Base-by-base conservation (phyloP, 2,888 invertebrate species). In the Rugalucina vietnamica region DNA sequence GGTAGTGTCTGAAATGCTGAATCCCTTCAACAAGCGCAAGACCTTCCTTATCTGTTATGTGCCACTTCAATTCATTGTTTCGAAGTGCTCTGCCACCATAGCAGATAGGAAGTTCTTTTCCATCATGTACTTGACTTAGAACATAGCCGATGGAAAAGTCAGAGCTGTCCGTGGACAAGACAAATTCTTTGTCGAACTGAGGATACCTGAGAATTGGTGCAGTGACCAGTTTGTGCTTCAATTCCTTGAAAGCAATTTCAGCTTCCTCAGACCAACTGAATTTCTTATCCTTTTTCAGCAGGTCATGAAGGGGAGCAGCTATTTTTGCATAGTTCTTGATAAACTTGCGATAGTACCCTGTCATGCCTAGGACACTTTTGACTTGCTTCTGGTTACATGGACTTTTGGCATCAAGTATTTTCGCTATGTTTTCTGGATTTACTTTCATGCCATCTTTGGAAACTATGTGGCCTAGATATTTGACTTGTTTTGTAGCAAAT, bases 201-300 rank as follows among this genome's bases (percentile, higher is more conserved):
- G 89, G 86, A 18, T 79, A 81, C 0, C 78, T 65, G 0, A 91
- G 72, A 27, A 90, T 85, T 32, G 89, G 88, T 14, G 85, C 34
- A 8, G 84, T 73, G 3, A 60, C 85, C 14, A 90, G 43, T 5
- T 71, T 73, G n/a, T 75, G 50, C 74, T 94, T 94, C 39, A 94
- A 88, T 2, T 69, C 5, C 0, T 70, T 50, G 70, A 86, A 81
- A 10, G 79, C 76, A 10, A 34, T 39, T 24, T 82, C 65, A 36
- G 65, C 76, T 0, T 81, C 57, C 5, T 29, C 60, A 21, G 71
- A 73, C 86, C 88, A 86, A 34, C 21, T 49, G 39, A 76, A 79
- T 5, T 21, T 32, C 0, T 37, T 36, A 74, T 85, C 77, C 65
- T 88, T 83, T 12, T 76, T 76, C 21, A 88, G 72, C 0, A 89